phyloP scores from a whole-genome alignment of 2,113 vertebrate genomes.

The Nicator chloris region DNA sequence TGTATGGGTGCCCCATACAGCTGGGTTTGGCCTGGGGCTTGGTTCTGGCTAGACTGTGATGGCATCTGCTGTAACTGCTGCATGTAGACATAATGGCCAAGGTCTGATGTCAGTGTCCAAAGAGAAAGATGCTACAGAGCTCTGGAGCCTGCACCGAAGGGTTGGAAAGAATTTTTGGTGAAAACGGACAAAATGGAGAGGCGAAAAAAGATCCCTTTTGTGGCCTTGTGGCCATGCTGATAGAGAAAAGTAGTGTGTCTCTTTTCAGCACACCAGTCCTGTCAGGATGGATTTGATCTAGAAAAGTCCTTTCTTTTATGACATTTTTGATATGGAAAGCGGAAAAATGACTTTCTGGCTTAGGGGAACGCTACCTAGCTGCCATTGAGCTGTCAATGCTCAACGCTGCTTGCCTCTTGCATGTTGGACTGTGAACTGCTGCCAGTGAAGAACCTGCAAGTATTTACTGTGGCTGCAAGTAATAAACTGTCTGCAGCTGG shows the following conservation, averaged over 20 bases:
- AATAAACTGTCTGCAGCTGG: not conserved
- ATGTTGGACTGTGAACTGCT: not conserved
- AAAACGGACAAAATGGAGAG: not conserved
- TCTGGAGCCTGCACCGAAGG: not conserved
- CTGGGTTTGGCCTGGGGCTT: not conserved
- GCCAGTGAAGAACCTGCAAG: not conserved
- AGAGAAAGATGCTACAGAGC: not conserved
- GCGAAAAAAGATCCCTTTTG: not conserved
- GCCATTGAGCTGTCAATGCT: not conserved
- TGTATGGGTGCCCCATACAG: not conserved
- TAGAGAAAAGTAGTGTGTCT: not conserved
- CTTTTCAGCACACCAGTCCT: not conserved
- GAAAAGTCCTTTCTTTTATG: not conserved
- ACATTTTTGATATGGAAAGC: not conserved
- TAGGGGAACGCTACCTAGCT: not conserved
- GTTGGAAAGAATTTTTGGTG: not conserved
- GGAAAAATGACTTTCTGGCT: not conserved
- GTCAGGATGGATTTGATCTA: not conserved
- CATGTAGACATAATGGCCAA: not conserved
- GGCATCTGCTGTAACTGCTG: not conserved
- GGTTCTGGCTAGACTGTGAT: not conserved
- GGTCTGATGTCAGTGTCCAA: not conserved
- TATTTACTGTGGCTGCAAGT: not conserved
- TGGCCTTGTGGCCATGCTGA: not conserved
- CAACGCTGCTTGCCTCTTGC: accelerated